Conservation (phyloP, 2,888 invertebrate species). For the Philonicus albiceps region DNA sequence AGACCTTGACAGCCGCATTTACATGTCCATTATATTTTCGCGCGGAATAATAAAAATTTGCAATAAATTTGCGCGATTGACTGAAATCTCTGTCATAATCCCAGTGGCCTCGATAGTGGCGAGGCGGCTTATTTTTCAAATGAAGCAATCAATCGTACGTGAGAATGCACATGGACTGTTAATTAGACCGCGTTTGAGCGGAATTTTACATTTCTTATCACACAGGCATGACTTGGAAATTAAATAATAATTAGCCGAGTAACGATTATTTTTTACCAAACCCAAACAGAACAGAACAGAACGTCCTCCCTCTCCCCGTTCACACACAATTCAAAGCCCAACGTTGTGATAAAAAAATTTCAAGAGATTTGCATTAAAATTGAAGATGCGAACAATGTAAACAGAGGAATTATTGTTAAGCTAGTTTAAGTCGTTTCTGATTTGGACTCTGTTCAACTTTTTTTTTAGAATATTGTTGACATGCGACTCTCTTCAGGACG, state of each 20-base stretch:
- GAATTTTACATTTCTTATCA: slow-evolving; percentile 11
- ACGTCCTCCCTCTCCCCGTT: not conserved
- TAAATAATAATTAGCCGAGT: not conserved
- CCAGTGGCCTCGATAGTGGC: not conserved
- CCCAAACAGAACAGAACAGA: not conserved
- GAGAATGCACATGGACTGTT: slow-evolving; percentile 24
- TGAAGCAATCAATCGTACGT: slow-evolving; percentile 23
- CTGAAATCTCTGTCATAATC: slow-evolving; percentile 2
- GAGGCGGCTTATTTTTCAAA: slow-evolving; percentile 9
- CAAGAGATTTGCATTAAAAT: not conserved
- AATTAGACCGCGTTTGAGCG: slow-evolving; percentile 7
- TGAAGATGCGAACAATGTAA: not conserved
- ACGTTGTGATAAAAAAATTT: not conserved
- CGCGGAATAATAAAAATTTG: slow-evolving; percentile 3
- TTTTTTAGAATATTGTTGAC: not conserved
- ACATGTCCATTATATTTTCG: not conserved
- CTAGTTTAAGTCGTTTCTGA: not conserved
- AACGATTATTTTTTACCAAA: not conserved
- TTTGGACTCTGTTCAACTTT: not conserved
- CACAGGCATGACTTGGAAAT: slow-evolving; percentile 8
- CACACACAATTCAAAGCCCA: not conserved
- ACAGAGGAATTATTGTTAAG: not conserved
- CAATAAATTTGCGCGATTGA: slow-evolving; percentile 11
- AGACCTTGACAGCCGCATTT: not conserved
- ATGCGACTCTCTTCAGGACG: not conserved